phyloP scores from a whole-genome alignment of 2,888 invertebrate species.

The Ectobius pallidus region DNA sequence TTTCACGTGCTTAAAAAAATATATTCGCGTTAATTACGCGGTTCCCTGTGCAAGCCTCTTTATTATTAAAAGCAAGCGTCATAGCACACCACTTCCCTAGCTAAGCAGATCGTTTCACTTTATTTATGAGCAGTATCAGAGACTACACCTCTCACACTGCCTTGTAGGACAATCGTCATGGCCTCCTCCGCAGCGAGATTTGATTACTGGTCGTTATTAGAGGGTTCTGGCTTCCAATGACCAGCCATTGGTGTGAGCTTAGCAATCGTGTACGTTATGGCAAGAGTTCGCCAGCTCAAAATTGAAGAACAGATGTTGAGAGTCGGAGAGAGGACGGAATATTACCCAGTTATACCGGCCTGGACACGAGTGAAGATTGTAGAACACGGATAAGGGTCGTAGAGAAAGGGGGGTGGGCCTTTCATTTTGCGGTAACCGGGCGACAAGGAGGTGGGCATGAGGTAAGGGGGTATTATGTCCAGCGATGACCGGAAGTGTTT shows the following conservation, averaged over 20 bases:
- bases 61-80: too few species aligned
- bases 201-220: slow-evolving; percentile 10
- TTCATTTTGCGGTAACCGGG: slow-evolving; percentile 24
- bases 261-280: slow-evolving; percentile 12
- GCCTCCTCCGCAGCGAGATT: background rate
- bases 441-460: background rate
- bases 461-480: slow-evolving; percentile 21
- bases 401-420: background rate
- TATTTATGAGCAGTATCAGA: background rate
- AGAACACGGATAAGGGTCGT: slow-evolving; percentile 27
- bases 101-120: background rate
- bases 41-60: too few species aligned
- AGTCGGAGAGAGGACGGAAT: slow-evolving; percentile 7
- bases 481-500: slow-evolving; percentile 29
- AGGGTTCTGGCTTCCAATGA: background rate
- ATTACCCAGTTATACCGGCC: slow-evolving; percentile 18
- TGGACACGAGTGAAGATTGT: slow-evolving; percentile 25
- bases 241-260: background rate
- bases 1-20: too few species aligned
- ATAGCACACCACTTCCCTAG: too few species aligned
- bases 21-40: too few species aligned
- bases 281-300: slow-evolving; percentile 10
- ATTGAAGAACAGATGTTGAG: slow-evolving; percentile 29
- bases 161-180: slow-evolving; percentile 15
- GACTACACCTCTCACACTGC: too few species aligned